Evolutionary conservation across 2,797 vertebrate genomes (phyloP).

Genomic region (Danio choprae): DNA sequence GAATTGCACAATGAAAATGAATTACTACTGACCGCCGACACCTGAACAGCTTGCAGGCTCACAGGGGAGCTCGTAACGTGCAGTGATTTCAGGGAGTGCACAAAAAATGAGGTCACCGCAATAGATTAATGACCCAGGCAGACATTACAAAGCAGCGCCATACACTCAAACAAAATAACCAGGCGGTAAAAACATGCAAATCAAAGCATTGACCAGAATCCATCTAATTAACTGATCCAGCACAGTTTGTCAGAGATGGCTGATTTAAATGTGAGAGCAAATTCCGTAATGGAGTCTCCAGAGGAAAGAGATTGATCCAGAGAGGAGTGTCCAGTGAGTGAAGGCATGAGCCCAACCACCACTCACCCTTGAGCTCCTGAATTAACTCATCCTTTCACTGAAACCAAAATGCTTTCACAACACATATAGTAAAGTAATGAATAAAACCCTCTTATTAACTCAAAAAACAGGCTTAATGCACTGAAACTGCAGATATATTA

Average conservation of each 20-base stretch:
- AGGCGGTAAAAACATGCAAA: slow-evolving; percentile 43
- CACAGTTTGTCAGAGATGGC: slow-evolving; percentile 48
- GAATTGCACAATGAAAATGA: slow-evolving; percentile 55
- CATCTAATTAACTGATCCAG: slow-evolving; percentile 55
- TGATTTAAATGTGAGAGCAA: slow-evolving; percentile 45
- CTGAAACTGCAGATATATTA: not conserved
- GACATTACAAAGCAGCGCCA: slow-evolving; percentile 40
- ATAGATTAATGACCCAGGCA: slow-evolving; percentile 55
- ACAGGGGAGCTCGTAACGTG: slow-evolving; percentile 46
- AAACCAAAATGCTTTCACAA: not conserved
- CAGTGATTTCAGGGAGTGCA: slow-evolving; percentile 46
- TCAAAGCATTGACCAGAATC: slow-evolving; percentile 53
- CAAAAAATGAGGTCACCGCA: slow-evolving; percentile 51
- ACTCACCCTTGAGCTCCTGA: not conserved
- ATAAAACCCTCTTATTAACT: not conserved
- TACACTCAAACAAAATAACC: slow-evolving; percentile 39
- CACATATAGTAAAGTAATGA: not conserved
- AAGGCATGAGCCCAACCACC: not conserved
- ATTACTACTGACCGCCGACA: slow-evolving; percentile 62
- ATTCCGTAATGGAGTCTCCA: slow-evolving; percentile 52
- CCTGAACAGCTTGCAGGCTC: slow-evolving; percentile 55
- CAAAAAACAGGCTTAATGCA: not conserved
- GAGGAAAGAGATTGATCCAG: slow-evolving; percentile 44
- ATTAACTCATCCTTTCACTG: not conserved
- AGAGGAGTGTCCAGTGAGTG: slow-evolving; percentile 4